These are phyloP conservation scores for Mixornis gularis DNA, from an alignment of 2,113 vertebrate genomes.

Conservation along the genomic window DNA sequence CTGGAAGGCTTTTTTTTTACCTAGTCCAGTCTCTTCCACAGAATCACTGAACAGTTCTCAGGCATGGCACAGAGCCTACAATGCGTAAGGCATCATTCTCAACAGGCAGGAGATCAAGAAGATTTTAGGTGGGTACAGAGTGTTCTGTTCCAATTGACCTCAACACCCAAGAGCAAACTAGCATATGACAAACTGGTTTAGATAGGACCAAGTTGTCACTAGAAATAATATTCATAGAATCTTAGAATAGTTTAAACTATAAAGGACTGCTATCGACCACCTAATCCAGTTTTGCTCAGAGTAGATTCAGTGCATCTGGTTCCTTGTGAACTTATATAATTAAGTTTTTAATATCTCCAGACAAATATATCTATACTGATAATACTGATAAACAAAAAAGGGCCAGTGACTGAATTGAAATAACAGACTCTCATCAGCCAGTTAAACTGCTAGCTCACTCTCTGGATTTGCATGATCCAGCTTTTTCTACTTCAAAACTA, in stretches of 20 bases:
- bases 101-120: neutral
- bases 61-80: neutral
- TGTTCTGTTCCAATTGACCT: neutral
- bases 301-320: neutral
- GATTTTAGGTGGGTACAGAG: neutral
- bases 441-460: neutral
- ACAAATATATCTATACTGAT: neutral
- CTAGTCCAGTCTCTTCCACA: neutral
- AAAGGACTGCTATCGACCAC: neutral
- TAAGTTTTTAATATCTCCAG: neutral
- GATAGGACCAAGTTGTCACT: neutral
- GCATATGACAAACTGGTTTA: neutral
- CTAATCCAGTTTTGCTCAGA: neutral
- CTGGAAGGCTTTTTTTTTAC: neutral
- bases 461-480: neutral
- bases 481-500: neutral
- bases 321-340: neutral
- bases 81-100: neutral
- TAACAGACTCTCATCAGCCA: neutral
- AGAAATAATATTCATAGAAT: neutral
- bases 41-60: neutral
- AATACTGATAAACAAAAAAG: neutral
- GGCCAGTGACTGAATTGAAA: neutral
- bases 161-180: neutral
- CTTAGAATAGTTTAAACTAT: neutral